Evolutionary conservation across 2,797 vertebrate genomes (phyloP).

Genomic region (Synanceia verrucosa): DNA sequence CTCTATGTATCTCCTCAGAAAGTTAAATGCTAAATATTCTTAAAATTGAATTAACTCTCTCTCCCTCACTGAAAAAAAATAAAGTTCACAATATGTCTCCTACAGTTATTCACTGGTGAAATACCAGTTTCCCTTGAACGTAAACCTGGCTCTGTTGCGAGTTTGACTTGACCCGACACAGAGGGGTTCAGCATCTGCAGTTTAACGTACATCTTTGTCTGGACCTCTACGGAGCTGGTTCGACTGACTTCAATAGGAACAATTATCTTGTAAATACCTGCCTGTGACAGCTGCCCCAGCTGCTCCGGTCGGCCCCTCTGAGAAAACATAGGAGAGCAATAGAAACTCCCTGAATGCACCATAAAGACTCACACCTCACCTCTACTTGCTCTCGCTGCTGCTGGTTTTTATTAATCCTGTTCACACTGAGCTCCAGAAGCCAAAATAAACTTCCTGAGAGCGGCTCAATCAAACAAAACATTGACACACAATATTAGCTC

Average conservation of each 20-base stretch:
- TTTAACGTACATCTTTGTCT: slow-evolving; percentile 2
- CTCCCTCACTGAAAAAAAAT: no score
- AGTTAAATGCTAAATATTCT: no score
- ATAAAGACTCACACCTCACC: slow-evolving; percentile 10
- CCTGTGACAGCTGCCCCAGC: slow-evolving; percentile 23
- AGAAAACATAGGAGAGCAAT: background rate
- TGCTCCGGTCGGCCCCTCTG: background rate
- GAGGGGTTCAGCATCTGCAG: slow-evolving; percentile 9
- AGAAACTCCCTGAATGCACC: background rate
- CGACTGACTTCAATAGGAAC: background rate
- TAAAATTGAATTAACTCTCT: no score
- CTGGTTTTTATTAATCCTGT: background rate
- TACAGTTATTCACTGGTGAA: no score
- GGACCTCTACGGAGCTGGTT: background rate
- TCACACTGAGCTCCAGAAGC: background rate
- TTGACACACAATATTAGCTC: background rate
- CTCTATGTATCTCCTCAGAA: no score
- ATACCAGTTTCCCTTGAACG: no score
- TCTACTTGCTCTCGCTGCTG: background rate
- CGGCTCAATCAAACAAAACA: background rate
- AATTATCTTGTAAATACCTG: slow-evolving; percentile 50
- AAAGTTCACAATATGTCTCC: background rate
- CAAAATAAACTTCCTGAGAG: slow-evolving; percentile 27
- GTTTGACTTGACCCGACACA: background rate
- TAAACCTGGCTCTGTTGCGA: background rate